Percentiles rank a stretch among this genome's conserved stretches.
Evolutionary conservation across 2,113 vertebrate species (phyloP).

Genomic region (Nothobranchius furzeri): DNA sequence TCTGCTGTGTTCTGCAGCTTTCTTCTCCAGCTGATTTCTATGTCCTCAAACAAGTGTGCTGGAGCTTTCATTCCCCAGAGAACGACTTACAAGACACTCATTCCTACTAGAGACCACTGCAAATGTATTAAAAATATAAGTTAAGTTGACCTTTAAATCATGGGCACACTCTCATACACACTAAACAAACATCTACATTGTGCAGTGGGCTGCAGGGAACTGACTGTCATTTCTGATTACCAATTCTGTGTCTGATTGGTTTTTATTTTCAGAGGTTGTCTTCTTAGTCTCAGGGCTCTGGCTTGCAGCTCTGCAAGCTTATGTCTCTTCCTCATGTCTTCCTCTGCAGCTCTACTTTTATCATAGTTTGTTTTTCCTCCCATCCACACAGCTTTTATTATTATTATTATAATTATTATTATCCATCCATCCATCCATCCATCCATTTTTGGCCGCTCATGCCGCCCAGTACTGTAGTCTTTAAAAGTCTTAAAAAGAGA

Average conservation of each 20-base stretch:
- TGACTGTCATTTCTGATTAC: constrained; percentile 68
- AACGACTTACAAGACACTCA: too few relatives aligned
- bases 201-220: constrained; percentile 43
- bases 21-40: too few relatives aligned
- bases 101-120: too few relatives aligned
- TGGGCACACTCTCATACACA: constrained; percentile 18
- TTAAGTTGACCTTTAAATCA: background rate
- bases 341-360: constrained; percentile 23
- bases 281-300: constrained; percentile 53
- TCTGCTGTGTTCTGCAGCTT: too few relatives aligned
- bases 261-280: constrained; percentile 57
- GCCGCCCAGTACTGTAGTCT: too few relatives aligned
- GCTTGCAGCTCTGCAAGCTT: constrained; percentile 38
- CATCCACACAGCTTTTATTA: constrained; percentile 15
- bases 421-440: too few relatives aligned
- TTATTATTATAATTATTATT: constrained; percentile 25
- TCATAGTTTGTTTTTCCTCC: background rate
- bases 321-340: constrained; percentile 11
- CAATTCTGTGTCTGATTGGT: constrained; percentile 54
- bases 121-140: too few relatives aligned
- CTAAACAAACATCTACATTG: constrained; percentile 20
- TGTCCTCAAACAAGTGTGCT: too few relatives aligned
- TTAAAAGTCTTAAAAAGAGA: too few relatives aligned
- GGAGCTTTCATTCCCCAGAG: too few relatives aligned
- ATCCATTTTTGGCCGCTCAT: too few relatives aligned